Percentiles rank a stretch among this genome's conserved stretches.
These are phyloP conservation scores for Limonius californicus DNA, from an alignment of 1,140 invertebrate genomes.

Conservation along the genomic window DNA sequence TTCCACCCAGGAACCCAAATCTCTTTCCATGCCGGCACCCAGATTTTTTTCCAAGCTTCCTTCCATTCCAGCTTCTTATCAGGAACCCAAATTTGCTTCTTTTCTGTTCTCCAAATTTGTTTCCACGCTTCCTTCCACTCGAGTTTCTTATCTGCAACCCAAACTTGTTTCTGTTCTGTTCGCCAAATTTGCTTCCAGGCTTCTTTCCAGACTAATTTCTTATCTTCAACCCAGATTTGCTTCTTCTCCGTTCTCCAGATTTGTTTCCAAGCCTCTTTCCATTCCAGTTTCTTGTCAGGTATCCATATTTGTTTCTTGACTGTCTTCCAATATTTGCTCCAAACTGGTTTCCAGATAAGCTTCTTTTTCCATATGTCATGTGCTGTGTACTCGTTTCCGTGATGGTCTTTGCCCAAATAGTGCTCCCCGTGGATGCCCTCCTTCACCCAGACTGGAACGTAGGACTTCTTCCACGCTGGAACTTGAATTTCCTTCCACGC, in stretches of 20 bases:
- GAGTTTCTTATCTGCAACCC: conserved; percentile 59
- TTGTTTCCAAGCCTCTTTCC: conserved; percentile 77
- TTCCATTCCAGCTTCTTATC: conserved; percentile 51
- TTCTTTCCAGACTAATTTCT: conserved; percentile 73
- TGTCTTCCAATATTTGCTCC: conserved; percentile 78
- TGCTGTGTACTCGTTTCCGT: conserved; percentile 73
- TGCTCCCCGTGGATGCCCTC: conserved; percentile 69
- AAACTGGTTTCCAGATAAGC: conserved; percentile 71
- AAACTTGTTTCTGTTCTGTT: conserved; percentile 58
- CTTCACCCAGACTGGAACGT: conserved; percentile 63
- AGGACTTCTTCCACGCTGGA: conserved; percentile 70
- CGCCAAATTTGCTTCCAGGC: conserved; percentile 63
- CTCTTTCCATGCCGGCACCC: conserved; percentile 70
- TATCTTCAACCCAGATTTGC: conserved; percentile 73
- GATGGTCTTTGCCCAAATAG: conserved; percentile 64
- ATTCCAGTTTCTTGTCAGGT: conserved; percentile 69
- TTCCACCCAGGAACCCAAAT: conserved; percentile 71
- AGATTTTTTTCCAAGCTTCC: conserved; percentile 67
- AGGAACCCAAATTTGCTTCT: conserved; percentile 59
- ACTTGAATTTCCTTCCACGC: conserved; percentile 76
- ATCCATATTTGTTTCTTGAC: conserved; percentile 77
- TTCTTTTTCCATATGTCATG: conserved; percentile 79
- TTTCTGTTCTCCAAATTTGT: conserved; percentile 49
- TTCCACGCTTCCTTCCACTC: conserved; percentile 53
- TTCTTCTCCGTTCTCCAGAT: conserved; percentile 74